Base-by-base conservation (phyloP, 2,797 vertebrate genomes). In the Crax fasciolata region DNA sequence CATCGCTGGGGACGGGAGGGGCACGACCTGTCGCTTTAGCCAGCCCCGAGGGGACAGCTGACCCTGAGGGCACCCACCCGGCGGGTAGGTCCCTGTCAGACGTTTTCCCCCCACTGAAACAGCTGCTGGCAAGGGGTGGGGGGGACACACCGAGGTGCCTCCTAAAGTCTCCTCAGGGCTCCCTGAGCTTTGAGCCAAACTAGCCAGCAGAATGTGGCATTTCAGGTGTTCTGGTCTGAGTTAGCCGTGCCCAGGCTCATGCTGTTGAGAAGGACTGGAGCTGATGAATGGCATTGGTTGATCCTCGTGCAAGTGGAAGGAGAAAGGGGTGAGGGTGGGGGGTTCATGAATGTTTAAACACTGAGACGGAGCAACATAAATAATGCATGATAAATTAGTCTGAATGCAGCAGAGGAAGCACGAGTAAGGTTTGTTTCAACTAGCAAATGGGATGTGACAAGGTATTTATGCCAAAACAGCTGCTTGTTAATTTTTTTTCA, bases 161-260 rank as follows among this genome's bases (percentile, higher is more conserved):
- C 23, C 25, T n/a, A 0, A 0, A 24, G 21, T 10, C 15, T 32
- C 0, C 3, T 16, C 0, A 1, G 0, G 0, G 35, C 25, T 55
- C 35, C n/a, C 49, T 0, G 0, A 39, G 41, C 25, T 24, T 58
- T 51, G 43, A 63, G 75, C 46, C 51, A 51, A 48, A 35, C 13
- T 0, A 0, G 30, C 3, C 38, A 19, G 27, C 15, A 35, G 58
- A 6, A 3, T 1, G 7, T 0, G 27, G 38, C 58, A 35, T 61
- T 54, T 75, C 16, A 70, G 10, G 5, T 67, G 32, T 8, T 85
- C 24, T 61, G 83, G 54, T 41, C 49, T 19, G 51, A 75, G 5
- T 6, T 15, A 46, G 19, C 57, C 19, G 4, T 38, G 27, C 13
- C 6, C 51, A 15, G 68, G 44, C 19, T 75, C 30, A 18, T 27